Evolutionary conservation across 2,113 vertebrate genomes (phyloP).

Genomic region (Beaufortia kweichowensis): DNA sequence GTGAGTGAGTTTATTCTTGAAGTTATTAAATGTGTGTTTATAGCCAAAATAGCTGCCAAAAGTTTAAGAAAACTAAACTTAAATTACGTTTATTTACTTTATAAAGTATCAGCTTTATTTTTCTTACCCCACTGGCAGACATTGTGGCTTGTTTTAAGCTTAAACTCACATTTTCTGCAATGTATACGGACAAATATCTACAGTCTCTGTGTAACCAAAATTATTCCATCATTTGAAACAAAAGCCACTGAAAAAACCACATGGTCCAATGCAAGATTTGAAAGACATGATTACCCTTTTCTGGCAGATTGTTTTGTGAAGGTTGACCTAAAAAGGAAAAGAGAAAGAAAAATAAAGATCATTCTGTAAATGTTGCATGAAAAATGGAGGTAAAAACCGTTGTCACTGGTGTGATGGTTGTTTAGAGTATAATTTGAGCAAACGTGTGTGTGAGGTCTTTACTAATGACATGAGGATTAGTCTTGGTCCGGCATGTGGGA

Average conservation of each 20-base stretch:
- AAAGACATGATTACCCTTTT: slow-evolving; percentile 57
- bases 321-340: slow-evolving; percentile 66
- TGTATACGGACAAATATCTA: background rate
- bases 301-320: slow-evolving; percentile 65
- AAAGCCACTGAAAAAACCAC: background rate
- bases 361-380: background rate
- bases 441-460: slow-evolving; percentile 46
- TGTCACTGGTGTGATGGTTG: slow-evolving; percentile 16
- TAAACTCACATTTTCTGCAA: too few species aligned
- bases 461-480: background rate
- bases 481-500: slow-evolving; percentile 35
- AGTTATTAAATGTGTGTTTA: too few species aligned
- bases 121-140: too few species aligned
- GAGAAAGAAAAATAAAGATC: background rate
- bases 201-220: background rate
- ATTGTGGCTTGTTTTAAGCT: too few species aligned
- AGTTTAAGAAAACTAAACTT: too few species aligned
- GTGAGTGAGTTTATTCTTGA: too few species aligned
- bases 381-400: slow-evolving; percentile 23
- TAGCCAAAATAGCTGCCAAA: too few species aligned
- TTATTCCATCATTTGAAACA: background rate
- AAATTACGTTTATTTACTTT: too few species aligned
- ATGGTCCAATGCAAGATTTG: background rate
- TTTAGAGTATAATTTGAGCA: slow-evolving; percentile 39
- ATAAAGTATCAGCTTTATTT: too few species aligned